Percentiles rank a stretch among this genome's conserved stretches.
Evolutionary conservation across 1,140 invertebrate species (phyloP).

Genomic region (Patella vulgata): DNA sequence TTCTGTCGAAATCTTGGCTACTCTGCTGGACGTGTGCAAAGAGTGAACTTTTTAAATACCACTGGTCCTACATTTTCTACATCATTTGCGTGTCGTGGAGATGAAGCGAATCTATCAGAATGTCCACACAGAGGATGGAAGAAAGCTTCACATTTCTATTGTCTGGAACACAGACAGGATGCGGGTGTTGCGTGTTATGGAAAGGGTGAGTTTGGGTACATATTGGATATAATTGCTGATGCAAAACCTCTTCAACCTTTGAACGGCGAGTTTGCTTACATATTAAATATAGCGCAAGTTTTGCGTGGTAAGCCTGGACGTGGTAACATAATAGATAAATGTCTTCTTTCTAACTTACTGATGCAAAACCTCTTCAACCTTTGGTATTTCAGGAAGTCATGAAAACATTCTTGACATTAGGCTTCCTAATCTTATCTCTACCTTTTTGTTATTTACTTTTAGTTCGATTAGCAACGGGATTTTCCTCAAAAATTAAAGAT

Average conservation of each 20-base stretch:
- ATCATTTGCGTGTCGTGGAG: constrained; percentile 26
- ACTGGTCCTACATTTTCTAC: constrained; percentile 21
- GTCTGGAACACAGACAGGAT: constrained; percentile 18
- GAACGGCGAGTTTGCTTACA: too few species aligned
- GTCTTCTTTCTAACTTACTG: too few species aligned
- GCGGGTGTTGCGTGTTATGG: constrained; percentile 20
- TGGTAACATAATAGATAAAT: neutral
- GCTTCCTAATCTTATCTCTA: constrained; percentile 4
- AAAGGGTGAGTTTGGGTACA: constrained; percentile 7
- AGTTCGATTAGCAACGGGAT: constrained; percentile 27
- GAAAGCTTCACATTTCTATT: constrained; percentile 8
- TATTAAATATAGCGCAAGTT: too few species aligned
- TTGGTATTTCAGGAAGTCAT: too few species aligned
- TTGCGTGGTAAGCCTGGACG: too few species aligned
- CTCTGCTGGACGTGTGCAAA: constrained; percentile 1
- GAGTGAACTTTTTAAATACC: neutral
- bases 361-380: too few species aligned
- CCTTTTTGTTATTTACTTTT: neutral
- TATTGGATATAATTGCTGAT: neutral
- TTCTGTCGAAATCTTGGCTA: constrained; percentile 22
- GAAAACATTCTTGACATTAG: too few species aligned
- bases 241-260: neutral
- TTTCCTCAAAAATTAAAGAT: constrained; percentile 16
- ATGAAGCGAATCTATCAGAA: constrained; percentile 19
- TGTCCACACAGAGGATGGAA: constrained; percentile 28